phyloP scores from a whole-genome alignment of 2,113 vertebrate genomes.

The Isichthys henryi region DNA sequence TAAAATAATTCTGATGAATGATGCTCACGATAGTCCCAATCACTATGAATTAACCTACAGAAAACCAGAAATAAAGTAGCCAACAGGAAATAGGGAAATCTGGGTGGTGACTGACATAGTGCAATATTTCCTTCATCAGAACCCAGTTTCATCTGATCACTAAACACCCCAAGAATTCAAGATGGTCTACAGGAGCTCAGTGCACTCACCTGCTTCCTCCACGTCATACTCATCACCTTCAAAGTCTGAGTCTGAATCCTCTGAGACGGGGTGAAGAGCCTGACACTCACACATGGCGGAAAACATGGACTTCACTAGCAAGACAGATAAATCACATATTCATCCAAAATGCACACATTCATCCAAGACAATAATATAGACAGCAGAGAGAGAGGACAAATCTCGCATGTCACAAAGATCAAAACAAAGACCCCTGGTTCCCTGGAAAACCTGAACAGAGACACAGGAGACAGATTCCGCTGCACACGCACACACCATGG shows the following conservation, averaged over 20 bases:
- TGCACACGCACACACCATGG: neutral
- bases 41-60: neutral
- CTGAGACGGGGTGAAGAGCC: constrained; percentile 86
- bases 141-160: neutral
- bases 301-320: constrained; percentile 88
- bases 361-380: neutral
- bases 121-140: neutral
- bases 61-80: neutral
- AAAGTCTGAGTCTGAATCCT: constrained; percentile 84
- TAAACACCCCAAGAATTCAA: neutral
- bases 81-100: neutral
- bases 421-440: neutral
- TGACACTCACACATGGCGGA: constrained; percentile 94
- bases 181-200: neutral
- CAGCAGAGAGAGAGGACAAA: neutral
- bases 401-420: neutral
- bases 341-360: neutral
- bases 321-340: constrained; percentile 1
- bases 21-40: too few species aligned
- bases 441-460: neutral
- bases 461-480: neutral
- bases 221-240: constrained; percentile 91
- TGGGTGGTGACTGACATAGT: neutral
- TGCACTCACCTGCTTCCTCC: constrained; percentile 79
- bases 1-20: neutral